Evolutionary conservation across 2,113 vertebrate genomes (phyloP), one percentile per base, ranked within the genome.

Genomic region (Casuarius casuarius): DNA sequence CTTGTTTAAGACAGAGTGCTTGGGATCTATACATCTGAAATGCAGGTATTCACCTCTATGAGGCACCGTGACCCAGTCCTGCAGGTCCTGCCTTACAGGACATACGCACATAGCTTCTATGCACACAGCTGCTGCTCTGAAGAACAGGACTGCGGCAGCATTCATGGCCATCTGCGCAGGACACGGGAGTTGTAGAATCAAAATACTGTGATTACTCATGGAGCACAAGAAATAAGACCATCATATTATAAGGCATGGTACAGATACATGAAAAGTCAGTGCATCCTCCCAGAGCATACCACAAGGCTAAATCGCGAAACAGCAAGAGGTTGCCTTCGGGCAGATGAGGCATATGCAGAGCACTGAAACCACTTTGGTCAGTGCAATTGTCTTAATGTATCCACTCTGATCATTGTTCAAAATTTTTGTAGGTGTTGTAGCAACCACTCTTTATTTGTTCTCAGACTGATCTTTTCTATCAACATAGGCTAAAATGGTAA

Each of bases 101-200:
- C 11, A 3, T 22, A 40, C 0, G 3, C 54, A 33, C 21, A 63
- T 35, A 79, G 23, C 20, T 77, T 51, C 28, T 10, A 12, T 0
- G 3, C 1, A 0, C 33, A 12, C 44, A 62, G 9, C 23, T 42
- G 62, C 59, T 48, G 2, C 0, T 2, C 33, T 42, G 59, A 66
- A 33, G 54, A 44, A 49, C 20, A 66, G 35, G 84, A 71, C 42
- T 35, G 29, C 56, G 74, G 49, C 76, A 73, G 21, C 2, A 0
- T 46, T 63, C 46, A 23, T 1, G 1, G 18, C 16, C 20, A 58
- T n/a, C 54, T 79, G 42, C 52, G 51, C 31, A 46, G 48, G 8
- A 58, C 26, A 46, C 3, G 17, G 56, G 12, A 73, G 62, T n/a
- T 51, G 63, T 12, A 63, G 59, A 68, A 40, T 52, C 29, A 59